Percentiles rank a stretch among this genome's conserved stretches.
Conservation (phyloP, 2,113 vertebrate genomes). For the Pedionomus torquatus region DNA sequence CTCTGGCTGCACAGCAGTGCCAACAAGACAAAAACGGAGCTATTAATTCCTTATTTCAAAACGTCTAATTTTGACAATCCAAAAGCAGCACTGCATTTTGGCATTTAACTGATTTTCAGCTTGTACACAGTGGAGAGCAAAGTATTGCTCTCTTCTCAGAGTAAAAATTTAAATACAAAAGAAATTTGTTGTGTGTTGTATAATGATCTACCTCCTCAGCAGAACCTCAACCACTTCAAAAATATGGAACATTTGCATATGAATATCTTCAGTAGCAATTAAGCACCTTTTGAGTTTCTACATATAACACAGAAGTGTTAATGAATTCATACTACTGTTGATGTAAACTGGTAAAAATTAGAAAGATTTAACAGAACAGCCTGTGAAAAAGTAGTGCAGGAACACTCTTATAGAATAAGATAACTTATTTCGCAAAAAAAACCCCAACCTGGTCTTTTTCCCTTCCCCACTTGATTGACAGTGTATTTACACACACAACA, state of each 20-base stretch:
- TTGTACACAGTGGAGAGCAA: background rate
- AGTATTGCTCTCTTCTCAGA: background rate
- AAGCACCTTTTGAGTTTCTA: slow-evolving; percentile 18
- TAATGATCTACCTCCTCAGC: slow-evolving; percentile 34
- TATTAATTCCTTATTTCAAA: background rate
- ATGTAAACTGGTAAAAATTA: background rate
- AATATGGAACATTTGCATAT: slow-evolving; percentile 14
- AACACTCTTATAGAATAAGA: background rate
- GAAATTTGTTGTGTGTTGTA: background rate
- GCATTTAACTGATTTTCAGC: background rate
- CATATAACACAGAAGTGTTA: background rate
- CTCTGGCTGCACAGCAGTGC: background rate
- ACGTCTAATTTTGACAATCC: background rate
- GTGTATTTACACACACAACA: background rate
- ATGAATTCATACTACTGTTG: background rate
- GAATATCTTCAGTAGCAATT: slow-evolving; percentile 30
- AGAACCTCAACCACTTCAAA: slow-evolving; percentile 10
- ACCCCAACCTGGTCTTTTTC: background rate
- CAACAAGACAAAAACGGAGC: background rate
- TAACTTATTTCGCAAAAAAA: background rate
- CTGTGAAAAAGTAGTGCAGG: background rate
- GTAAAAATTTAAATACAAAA: slow-evolving; percentile 29
- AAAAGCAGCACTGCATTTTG: background rate
- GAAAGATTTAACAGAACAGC: background rate
- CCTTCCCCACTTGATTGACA: background rate